These are phyloP conservation scores for Ellobius talpinus DNA, from an alignment of 2,113 vertebrate genomes.

Conservation along the genomic window DNA sequence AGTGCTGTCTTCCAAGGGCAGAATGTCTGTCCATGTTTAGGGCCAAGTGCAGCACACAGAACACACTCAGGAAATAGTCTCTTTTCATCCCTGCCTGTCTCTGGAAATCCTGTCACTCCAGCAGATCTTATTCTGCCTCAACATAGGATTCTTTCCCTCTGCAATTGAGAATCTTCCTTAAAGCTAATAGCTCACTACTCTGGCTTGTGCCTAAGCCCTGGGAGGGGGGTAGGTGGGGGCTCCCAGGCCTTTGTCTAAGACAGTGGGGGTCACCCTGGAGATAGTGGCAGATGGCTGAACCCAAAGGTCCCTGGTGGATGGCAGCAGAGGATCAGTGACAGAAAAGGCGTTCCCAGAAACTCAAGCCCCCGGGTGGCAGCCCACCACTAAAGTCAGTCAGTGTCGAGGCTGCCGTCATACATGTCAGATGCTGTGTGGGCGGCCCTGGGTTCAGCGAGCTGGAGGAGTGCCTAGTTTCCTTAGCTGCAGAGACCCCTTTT, in stretches of 20 bases:
- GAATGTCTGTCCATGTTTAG: background rate
- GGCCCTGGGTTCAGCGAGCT: background rate
- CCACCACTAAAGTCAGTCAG: background rate
- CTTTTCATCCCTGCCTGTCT: background rate
- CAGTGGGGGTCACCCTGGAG: background rate
- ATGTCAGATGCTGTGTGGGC: conserved; percentile 21
- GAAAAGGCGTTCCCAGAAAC: background rate
- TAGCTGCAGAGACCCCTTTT: background rate
- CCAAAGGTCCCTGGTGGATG: background rate
- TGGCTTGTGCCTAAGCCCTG: background rate
- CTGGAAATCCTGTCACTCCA: background rate
- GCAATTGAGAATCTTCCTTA: background rate
- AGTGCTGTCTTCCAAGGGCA: background rate
- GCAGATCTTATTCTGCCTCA: background rate
- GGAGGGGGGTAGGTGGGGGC: no score
- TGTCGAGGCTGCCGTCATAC: background rate
- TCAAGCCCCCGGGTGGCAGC: background rate
- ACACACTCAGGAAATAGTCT: background rate
- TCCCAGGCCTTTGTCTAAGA: background rate
- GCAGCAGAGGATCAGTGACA: background rate
- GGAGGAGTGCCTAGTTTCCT: background rate
- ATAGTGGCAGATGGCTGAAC: conserved; percentile 69
- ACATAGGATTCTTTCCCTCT: background rate
- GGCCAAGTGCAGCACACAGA: background rate
- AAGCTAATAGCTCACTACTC: background rate